phyloP scores from a whole-genome alignment of 2,888 invertebrate genomes.

The Alloscopus bannaensis region DNA sequence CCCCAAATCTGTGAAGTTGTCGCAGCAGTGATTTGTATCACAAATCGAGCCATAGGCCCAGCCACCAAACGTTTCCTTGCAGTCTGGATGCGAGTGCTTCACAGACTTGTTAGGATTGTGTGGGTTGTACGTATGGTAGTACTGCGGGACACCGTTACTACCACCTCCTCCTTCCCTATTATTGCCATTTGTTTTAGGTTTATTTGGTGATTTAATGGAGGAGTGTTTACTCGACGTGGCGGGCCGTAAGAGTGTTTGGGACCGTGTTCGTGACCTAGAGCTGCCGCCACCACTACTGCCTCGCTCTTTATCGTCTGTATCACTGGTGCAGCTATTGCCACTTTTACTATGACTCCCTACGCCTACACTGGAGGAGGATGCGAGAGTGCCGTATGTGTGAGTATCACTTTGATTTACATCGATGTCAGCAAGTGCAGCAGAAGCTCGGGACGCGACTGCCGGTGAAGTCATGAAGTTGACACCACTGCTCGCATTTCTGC shows the following conservation, averaged over 20 bases:
- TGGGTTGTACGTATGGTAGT: conserved; percentile 62
- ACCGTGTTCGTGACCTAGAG: conserved; percentile 48
- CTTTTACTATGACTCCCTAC: conserved; percentile 44
- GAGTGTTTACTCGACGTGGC: conserved; percentile 50
- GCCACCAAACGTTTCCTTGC: conserved; percentile 65
- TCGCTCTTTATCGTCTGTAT: conserved; percentile 46
- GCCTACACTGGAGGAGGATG: conserved; percentile 33
- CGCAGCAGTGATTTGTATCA: conserved; percentile 63
- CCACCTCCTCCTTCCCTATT: conserved; percentile 27
- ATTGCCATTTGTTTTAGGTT: conserved; percentile 40
- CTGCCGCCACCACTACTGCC: conserved; percentile 29
- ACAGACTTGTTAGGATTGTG: conserved; percentile 65
- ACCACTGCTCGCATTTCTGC: conserved; percentile 15
- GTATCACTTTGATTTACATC: conserved; percentile 47
- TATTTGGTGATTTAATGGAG: conserved; percentile 49
- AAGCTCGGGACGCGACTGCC: conserved; percentile 1
- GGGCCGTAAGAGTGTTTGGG: conserved; percentile 44
- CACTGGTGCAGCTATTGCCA: conserved; percentile 18
- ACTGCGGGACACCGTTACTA: conserved; percentile 42
- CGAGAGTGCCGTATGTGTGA: conserved; percentile 20
- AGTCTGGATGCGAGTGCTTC: conserved; percentile 49
- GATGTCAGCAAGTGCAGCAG: conserved; percentile 32
- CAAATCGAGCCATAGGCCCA: conserved; percentile 69
- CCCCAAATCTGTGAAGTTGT: conserved; percentile 24
- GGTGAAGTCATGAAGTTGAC: conserved; percentile 14